Conservation (phyloP, 2,113 vertebrate species). For the Perccottus glenii region DNA sequence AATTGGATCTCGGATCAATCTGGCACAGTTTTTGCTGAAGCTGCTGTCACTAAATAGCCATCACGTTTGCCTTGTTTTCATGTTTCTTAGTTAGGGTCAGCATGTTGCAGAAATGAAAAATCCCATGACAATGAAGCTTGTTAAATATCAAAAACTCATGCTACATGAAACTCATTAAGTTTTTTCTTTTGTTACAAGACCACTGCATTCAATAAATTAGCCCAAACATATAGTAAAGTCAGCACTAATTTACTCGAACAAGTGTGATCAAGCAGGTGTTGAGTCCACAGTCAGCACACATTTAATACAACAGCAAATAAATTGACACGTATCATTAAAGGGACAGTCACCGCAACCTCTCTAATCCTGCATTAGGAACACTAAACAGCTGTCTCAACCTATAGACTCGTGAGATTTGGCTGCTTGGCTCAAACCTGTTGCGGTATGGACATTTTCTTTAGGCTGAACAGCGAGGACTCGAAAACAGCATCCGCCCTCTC, state of each 20-base stretch:
- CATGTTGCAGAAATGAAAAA: too few species aligned
- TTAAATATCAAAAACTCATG: not conserved
- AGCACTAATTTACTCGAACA: not conserved
- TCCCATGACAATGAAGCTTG: not conserved
- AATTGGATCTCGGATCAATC: not conserved
- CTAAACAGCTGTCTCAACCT: conserved; percentile 19
- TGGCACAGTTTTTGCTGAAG: too few species aligned
- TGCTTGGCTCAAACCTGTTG: conserved; percentile 60
- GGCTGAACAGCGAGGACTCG: not conserved
- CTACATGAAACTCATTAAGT: not conserved
- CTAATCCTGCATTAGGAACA: not conserved
- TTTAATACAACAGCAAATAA: not conserved
- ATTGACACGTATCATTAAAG: not conserved
- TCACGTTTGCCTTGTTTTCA: too few species aligned
- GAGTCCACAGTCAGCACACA: not conserved
- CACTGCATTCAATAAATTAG: too few species aligned
- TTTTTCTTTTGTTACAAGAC: too few species aligned
- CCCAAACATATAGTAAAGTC: not conserved
- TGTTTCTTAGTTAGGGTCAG: too few species aligned
- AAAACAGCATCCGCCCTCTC: conserved; percentile 30
- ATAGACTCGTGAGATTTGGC: not conserved
- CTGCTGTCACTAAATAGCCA: too few species aligned
- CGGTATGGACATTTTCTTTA: conserved; percentile 11
- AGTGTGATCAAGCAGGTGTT: not conserved
- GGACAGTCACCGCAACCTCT: not conserved